These are phyloP conservation scores for Xiphias gladius DNA, from an alignment of 2,113 vertebrate species.

Conservation along the genomic window DNA sequence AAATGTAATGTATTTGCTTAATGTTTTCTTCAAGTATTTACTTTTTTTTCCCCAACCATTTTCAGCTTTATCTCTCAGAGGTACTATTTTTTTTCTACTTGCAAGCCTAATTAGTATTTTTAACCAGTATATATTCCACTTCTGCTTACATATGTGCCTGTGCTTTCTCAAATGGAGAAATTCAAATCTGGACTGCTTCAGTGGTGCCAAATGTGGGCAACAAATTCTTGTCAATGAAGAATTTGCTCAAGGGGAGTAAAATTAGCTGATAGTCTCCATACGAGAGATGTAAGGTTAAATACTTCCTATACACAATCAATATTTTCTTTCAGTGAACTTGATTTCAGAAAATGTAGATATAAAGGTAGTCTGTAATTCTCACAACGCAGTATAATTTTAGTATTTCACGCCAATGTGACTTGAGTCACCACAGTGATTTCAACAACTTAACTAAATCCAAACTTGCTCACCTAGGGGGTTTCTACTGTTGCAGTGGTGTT, in stretches of 20 bases:
- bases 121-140: slow-evolving; percentile 12
- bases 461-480: background rate
- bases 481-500: slow-evolving; percentile 5
- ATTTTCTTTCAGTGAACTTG: background rate
- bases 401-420: background rate
- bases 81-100: background rate
- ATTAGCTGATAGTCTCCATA: slow-evolving; percentile 25
- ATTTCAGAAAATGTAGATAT: background rate
- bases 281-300: slow-evolving; percentile 23
- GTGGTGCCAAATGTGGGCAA: slow-evolving; percentile 18
- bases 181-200: slow-evolving; percentile 40
- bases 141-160: background rate
- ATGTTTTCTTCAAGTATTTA: background rate
- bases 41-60: background rate
- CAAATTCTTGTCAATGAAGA: slow-evolving; percentile 40
- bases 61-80: background rate
- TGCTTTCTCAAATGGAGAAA: slow-evolving; percentile 24
- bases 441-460: slow-evolving; percentile 2
- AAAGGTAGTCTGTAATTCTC: background rate
- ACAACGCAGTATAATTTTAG: background rate
- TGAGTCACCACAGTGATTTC: background rate
- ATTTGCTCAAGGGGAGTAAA: slow-evolving; percentile 60
- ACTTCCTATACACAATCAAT: background rate
- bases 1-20: background rate
- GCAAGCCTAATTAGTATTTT: slow-evolving; percentile 1